These are phyloP conservation scores for Pluvialis apricaria DNA, from an alignment of 2,113 vertebrate genomes.

Conservation along the genomic window DNA sequence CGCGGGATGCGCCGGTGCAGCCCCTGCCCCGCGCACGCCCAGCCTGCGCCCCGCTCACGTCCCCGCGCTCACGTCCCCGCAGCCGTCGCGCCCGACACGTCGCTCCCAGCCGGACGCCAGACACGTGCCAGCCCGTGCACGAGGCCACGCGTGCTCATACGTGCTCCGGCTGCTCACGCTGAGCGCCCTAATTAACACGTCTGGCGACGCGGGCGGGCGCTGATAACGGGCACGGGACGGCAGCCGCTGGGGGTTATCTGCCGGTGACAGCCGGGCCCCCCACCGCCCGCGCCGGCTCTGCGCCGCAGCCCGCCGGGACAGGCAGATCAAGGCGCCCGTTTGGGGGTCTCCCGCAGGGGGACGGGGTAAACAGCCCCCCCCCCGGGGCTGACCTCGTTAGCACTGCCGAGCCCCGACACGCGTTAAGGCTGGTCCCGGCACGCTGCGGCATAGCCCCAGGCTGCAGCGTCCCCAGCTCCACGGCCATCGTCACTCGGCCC, in stretches of 20 bases:
- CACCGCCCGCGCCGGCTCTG: neutral
- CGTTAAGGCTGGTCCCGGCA: rapidly evolving
- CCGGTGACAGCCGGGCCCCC: constrained; percentile 23
- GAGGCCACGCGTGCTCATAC: constrained; percentile 19
- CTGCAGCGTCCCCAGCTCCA: neutral
- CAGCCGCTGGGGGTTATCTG: constrained; percentile 41
- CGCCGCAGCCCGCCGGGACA: neutral
- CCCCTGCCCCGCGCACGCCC: neutral
- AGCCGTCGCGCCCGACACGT: neutral
- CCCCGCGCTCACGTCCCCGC: too few relatives aligned
- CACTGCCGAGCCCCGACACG: rapidly evolving
- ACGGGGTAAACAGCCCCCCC: neutral
- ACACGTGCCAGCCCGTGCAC: neutral
- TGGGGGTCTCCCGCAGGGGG: neutral
- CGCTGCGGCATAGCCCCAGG: too few relatives aligned
- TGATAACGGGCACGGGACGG: constrained; percentile 40
- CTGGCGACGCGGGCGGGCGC: constrained; percentile 22
- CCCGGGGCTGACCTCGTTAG: neutral
- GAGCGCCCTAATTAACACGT: constrained; percentile 48
- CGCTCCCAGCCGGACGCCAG: neutral
- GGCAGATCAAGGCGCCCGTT: neutral
- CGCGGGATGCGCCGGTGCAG: rapidly evolving
- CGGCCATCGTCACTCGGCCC: rapidly evolving
- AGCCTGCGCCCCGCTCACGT: neutral
- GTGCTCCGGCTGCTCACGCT: constrained; percentile 34